These are phyloP conservation scores for Micronycteris hirsuta DNA, from an alignment of 2,113 vertebrate genomes.

Conservation along the genomic window DNA sequence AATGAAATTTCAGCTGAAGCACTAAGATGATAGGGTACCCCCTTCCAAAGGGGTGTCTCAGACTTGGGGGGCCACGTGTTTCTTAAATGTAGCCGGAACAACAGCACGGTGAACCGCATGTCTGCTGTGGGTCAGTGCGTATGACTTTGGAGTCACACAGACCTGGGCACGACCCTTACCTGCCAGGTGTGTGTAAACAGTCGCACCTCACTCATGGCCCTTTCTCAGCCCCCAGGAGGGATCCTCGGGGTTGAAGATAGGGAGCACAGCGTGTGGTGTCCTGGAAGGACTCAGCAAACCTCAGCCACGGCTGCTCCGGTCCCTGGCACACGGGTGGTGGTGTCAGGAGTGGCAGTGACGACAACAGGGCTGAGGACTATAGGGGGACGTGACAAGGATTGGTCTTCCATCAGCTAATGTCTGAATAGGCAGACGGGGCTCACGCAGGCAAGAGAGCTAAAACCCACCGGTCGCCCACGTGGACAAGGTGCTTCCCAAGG, in stretches of 20 bases:
- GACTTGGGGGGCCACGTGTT: not conserved
- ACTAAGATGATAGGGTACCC: not conserved
- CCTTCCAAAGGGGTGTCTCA: not conserved
- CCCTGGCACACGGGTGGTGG: too few relatives aligned
- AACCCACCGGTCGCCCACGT: not conserved
- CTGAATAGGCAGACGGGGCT: not conserved
- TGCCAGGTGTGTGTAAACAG: too few relatives aligned
- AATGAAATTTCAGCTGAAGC: not conserved
- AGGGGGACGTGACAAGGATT: not conserved
- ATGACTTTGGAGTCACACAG: not conserved
- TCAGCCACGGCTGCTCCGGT: not conserved
- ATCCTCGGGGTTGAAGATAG: not conserved
- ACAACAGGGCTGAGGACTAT: not conserved
- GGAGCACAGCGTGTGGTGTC: not conserved
- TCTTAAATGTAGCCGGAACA: not conserved
- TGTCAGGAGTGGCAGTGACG: not conserved
- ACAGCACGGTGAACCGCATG: not conserved
- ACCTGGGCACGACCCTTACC: not conserved
- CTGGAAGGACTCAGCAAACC: not conserved
- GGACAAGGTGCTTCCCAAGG: too few relatives aligned
- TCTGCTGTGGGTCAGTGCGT: too few relatives aligned
- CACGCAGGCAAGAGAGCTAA: not conserved
- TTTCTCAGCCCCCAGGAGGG: not conserved
- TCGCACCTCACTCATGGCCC: not conserved
- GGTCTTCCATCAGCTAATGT: not conserved